A percentile compares a stretch with the other conserved stretches of the same genome.
Conservation (phyloP, 2,888 invertebrate genomes). For the Asteroscopus sphinx region DNA sequence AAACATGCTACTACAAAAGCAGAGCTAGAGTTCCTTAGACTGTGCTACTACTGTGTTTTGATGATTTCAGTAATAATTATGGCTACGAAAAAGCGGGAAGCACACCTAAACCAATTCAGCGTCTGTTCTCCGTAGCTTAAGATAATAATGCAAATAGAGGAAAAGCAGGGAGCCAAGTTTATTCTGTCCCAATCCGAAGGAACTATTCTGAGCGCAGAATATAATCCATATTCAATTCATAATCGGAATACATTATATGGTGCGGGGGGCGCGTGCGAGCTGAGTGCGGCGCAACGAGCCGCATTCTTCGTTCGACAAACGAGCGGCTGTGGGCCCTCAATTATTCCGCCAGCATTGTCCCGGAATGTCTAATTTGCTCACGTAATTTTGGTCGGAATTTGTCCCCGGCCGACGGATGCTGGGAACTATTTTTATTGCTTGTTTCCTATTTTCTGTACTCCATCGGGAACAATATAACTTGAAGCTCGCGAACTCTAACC, state of each 20-base stretch:
- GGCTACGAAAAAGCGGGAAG: constrained; percentile 29
- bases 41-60: too few species aligned
- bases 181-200: constrained; percentile 36
- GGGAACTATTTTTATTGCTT: constrained; percentile 88
- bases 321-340: constrained; percentile 76
- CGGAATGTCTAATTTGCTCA: constrained; percentile 89
- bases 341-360: constrained; percentile 84
- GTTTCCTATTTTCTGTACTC: constrained; percentile 86
- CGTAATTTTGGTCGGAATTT: constrained; percentile 88
- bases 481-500: constrained; percentile 79
- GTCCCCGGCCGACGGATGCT: constrained; percentile 82
- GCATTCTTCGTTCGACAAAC: constrained; percentile 74
- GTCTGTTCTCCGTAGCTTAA: constrained; percentile 32
- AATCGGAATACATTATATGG: constrained; percentile 57
- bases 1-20: too few species aligned
- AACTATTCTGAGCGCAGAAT: constrained; percentile 47
- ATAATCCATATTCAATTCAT: constrained; percentile 60
- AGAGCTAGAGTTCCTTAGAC: too few species aligned
- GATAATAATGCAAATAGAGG: constrained; percentile 43
- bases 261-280: constrained; percentile 46
- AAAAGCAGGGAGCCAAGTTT: constrained; percentile 43
- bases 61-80: neutral
- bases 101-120: constrained; percentile 23
- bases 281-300: constrained; percentile 55
- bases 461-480: constrained; percentile 85